These are phyloP conservation scores for Pholis gunnellus DNA, from an alignment of 2,113 vertebrate genomes.

Conservation along the genomic window DNA sequence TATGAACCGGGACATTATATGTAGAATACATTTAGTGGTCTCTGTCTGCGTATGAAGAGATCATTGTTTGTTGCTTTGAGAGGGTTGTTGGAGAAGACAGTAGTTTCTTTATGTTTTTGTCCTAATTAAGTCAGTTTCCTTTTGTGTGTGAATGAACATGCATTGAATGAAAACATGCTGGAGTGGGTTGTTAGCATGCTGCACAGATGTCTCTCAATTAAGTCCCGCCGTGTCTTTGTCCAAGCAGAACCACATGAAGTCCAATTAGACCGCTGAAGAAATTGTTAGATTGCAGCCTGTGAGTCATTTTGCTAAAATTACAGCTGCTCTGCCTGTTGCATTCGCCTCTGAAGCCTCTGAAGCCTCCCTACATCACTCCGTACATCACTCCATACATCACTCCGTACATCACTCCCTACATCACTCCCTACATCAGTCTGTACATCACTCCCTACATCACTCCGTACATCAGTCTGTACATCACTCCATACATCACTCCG, in stretches of 20 bases:
- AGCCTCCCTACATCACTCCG: too few relatives aligned
- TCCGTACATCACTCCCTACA: too few relatives aligned
- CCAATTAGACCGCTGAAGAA: slow-evolving; percentile 6
- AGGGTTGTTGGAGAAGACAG: too few relatives aligned
- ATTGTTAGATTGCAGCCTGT: not conserved
- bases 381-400: too few relatives aligned
- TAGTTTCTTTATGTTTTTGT: not conserved
- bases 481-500: too few relatives aligned
- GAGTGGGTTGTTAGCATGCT: slow-evolving; percentile 3
- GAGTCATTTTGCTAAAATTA: not conserved
- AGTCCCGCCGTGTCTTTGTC: not conserved
- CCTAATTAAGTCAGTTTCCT: slow-evolving; percentile 24
- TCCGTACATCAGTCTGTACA: too few relatives aligned
- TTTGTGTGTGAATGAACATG: not conserved
- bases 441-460: too few relatives aligned
- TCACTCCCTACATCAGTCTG: too few relatives aligned
- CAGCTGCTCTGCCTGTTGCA: not conserved
- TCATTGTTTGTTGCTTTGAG: too few relatives aligned
- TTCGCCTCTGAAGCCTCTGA: not conserved
- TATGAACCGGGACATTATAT: not conserved
- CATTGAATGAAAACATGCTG: not conserved
- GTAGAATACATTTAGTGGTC: not conserved
- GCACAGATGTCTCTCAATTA: not conserved
- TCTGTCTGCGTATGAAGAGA: too few relatives aligned
- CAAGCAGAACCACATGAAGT: not conserved